phyloP scores from a whole-genome alignment of 2,888 invertebrate species.

The Ophion ventricosus region DNA sequence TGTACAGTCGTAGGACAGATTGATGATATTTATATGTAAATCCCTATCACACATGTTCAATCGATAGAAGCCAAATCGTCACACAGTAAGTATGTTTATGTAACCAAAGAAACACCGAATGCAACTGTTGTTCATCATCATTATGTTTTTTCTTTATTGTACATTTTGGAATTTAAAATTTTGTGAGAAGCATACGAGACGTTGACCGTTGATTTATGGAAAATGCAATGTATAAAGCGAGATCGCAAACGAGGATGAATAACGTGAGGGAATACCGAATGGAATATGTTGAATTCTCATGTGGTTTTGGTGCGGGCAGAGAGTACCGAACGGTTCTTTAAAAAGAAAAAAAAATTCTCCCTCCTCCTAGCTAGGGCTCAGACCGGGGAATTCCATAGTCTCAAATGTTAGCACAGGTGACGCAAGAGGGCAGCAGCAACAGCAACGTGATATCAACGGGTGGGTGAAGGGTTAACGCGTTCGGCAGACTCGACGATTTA shows the following conservation, averaged over 20 bases:
- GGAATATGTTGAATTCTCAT: slow-evolving; percentile 29
- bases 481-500: slow-evolving; percentile 74
- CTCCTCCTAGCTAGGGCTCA: slow-evolving; percentile 67
- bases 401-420: slow-evolving; percentile 52
- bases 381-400: slow-evolving; percentile 59
- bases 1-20: too few species aligned
- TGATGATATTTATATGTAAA: too few species aligned
- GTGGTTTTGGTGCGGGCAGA: slow-evolving; percentile 17
- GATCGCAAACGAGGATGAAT: slow-evolving; percentile 21
- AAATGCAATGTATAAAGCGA: not conserved
- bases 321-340: slow-evolving; percentile 11
- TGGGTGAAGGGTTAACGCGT: slow-evolving; percentile 52
- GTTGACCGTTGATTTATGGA: not conserved
- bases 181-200: not conserved
- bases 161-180: not conserved
- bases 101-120: too few species aligned
- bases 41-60: too few species aligned
- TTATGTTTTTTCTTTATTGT: too few species aligned
- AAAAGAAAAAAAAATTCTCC: not conserved
- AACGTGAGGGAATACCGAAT: slow-evolving; percentile 10
- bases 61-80: too few species aligned
- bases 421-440: slow-evolving; percentile 38
- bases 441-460: slow-evolving; percentile 36
- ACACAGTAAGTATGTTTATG: too few species aligned
- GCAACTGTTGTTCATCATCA: too few species aligned